Evolutionary conservation across 2,888 invertebrate genomes (phyloP).

Genomic region (Hyposoter dolosus): DNA sequence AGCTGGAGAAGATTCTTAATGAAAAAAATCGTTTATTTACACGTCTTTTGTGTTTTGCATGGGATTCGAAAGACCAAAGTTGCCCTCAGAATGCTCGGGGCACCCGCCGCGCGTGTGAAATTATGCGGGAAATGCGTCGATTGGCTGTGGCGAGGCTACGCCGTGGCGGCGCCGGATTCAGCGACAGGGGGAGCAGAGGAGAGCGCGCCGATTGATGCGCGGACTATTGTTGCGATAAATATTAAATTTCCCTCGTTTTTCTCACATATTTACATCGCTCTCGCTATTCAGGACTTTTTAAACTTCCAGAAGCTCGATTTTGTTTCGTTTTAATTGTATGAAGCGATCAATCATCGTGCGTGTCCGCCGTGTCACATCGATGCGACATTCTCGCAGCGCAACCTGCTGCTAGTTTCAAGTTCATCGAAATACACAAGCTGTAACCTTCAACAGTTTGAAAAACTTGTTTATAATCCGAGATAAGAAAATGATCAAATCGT

Average conservation of each 20-base stretch:
- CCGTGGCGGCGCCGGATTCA: not conserved
- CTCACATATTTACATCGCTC: not conserved
- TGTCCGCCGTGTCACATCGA: not conserved
- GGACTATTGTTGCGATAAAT: not conserved
- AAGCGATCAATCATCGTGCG: not conserved
- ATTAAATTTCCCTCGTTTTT: not conserved
- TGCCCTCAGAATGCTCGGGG: not conserved
- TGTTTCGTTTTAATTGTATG: not conserved
- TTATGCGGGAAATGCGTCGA: not conserved
- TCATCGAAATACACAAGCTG: constrained; percentile 15
- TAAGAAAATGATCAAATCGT: not conserved
- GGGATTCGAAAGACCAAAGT: not conserved
- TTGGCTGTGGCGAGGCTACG: not conserved
- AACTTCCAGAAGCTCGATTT: not conserved
- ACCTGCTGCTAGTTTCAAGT: constrained; percentile 7
- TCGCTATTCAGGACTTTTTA: not conserved
- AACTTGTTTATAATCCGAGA: constrained; percentile 8
- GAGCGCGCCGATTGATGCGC: not conserved
- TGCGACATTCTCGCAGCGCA: not conserved
- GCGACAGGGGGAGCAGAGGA: not conserved
- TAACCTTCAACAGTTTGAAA: not conserved
- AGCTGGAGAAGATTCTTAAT: not conserved
- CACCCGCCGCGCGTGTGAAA: not conserved
- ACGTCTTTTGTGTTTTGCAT: not conserved
- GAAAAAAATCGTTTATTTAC: not conserved